Evolutionary conservation across 64 coral and sea anemone genomes (phyloP), one percentile per base, ranked within the genome.

Genomic region (Montipora foliosa): DNA sequence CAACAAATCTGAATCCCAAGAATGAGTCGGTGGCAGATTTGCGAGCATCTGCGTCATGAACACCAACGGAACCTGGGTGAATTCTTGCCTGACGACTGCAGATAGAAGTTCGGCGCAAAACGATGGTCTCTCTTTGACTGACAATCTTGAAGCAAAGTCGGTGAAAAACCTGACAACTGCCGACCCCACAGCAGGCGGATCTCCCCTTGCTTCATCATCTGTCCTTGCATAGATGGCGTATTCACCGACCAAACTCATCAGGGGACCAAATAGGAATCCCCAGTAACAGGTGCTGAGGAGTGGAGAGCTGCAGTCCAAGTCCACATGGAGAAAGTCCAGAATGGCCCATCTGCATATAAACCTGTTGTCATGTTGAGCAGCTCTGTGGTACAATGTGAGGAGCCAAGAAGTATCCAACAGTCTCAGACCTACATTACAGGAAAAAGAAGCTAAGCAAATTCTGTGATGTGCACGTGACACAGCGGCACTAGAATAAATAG

Each of bases 321-420:
- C 89, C 59, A 95, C 84, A 29, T 76, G 79, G 74, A 98, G 75
- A 2, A 98, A 19, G 12, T 95, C 96, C 83, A 94, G 90, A 9
- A 95, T 70, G 47, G 76, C 93, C 96, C 96, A 98, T 80, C 91
- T 81, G 15, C 93, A 93, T 45, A 98, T 92, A 50, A 76, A 95
- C 50, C 68, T 87, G 50, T 48, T 95, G 52, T 94, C 92, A 70
- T 98, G 96, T 75, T 83, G 69, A 16, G 89, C 24, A 12, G 96
- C 83, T 37, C 77, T 91, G 71, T 79, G 77, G 62, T 92, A 67
- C 53, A 98, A 8, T 21, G 89, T 95, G 3, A 87, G 77, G 3
- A 98, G 10, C 95, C 95, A 97, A 15, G 95, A 91, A 17, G 92
- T 57, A 49, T 96, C 67, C 79, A 96, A 75, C 66, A 86, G 11